A percentile compares a stretch with the other conserved stretches of the same genome.
Conservation (phyloP, 2,113 vertebrate genomes). For the Athene noctua region DNA sequence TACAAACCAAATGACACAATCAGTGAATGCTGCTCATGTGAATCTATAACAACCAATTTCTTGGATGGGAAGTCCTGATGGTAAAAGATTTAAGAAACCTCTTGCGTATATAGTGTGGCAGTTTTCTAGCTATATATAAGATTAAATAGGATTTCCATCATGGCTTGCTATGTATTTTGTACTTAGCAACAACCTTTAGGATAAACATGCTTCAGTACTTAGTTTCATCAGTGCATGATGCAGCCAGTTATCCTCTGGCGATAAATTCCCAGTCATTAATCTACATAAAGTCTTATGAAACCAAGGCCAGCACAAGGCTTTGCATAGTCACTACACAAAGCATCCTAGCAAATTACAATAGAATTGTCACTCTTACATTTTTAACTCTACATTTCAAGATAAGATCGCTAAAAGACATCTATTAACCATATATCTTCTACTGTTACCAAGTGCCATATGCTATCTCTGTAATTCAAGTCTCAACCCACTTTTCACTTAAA, state of each 20-base stretch:
- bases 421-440: not conserved
- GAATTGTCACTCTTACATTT: not conserved
- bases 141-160: conserved; percentile 10
- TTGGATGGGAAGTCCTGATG: not conserved
- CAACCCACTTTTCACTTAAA: not conserved
- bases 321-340: not conserved
- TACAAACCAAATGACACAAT: not conserved
- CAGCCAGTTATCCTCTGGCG: not conserved
- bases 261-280: not conserved
- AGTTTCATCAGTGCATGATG: not conserved
- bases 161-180: not conserved
- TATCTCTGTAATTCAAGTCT: not conserved
- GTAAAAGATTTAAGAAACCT: not conserved
- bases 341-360: not conserved
- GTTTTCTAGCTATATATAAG: not conserved
- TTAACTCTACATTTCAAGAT: not conserved
- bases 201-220: not conserved
- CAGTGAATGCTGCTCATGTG: not conserved
- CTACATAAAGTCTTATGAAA: not conserved
- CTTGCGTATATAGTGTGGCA: not conserved
- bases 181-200: not conserved
- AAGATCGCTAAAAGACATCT: not conserved
- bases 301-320: not conserved
- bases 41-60: not conserved
- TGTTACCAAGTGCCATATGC: not conserved